Evolutionary conservation across 1,140 invertebrate species (phyloP), one percentile per base, ranked within the genome.

Genomic region (Lordiphosa stackelbergi): DNA sequence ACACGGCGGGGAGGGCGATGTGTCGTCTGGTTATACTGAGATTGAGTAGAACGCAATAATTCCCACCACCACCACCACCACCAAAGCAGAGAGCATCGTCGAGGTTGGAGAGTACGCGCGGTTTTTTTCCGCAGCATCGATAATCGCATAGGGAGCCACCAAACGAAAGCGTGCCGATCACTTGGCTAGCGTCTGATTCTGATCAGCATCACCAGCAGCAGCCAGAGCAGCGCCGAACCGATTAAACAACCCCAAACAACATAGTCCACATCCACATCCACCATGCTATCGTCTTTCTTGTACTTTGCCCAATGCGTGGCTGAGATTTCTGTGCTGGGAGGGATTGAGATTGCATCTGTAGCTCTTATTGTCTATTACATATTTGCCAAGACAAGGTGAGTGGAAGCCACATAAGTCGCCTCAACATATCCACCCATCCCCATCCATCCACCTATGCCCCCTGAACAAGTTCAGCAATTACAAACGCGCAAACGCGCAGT

Each of bases 381-480:
- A 49, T 87, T 84, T 57, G 78, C 85, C 31, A 87, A 85, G 58
- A 87, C 85, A 51, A 87, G 85, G 85, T 87, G 65, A 77, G 78
- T 81, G 47, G 75, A 78, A 74, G 70, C 70, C 66, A 70, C 38
- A 52, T 53, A 68, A 68, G 68, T 66, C 53, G 35, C 34, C 35
- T n/a, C 34, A 11, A 10, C 13, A 42, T 42, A 19, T 24, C 22
- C 19, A 19, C 8, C 40, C 12, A 41, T 16, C 6, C 8, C 40
- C 12, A 41, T 16, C 12, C 38, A 13, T 28, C 9, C 31, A 35
- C 47, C 47, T 35, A 37, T 49, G 34, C 12, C 47, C 34, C 47
- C 31, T 36, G 47, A 4, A 36, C 47, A 49, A 49, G 31, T 49
- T 19, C 43, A 46, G 22, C 24, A 46, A 13, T 46, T 13, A 13